Percentiles rank a stretch among this genome's conserved stretches.
Conservation (phyloP, 1,140 invertebrate genomes). For the Lordiphosa clarofinis region DNA sequence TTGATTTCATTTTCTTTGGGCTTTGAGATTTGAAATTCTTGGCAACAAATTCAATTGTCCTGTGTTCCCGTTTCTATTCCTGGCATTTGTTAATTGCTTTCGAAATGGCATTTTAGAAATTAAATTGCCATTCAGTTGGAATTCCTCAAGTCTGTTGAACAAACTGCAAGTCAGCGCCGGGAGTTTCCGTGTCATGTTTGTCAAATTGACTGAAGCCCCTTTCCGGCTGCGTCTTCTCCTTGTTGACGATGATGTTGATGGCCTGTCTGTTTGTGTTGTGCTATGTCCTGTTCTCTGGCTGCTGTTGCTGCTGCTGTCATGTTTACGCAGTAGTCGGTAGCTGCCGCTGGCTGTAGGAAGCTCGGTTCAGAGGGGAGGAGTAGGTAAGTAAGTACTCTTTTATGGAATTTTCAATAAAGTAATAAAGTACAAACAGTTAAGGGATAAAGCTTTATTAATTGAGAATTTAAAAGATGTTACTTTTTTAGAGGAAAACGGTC, state of each 20-base stretch:
- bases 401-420: slow-evolving; percentile 12
- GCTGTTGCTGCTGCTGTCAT: not conserved
- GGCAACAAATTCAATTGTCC: slow-evolving; percentile 48
- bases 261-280: slow-evolving; percentile 7
- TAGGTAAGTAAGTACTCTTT: too few species aligned
- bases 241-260: slow-evolving; percentile 27
- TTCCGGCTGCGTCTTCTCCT: slow-evolving; percentile 21
- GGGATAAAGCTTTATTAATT: too few species aligned
- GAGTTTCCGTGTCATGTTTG: slow-evolving; percentile 68
- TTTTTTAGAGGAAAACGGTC: too few species aligned
- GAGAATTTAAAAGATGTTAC: too few species aligned
- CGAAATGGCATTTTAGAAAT: slow-evolving; percentile 72
- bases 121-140: slow-evolving; percentile 53
- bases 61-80: slow-evolving; percentile 16
- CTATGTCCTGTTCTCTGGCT: slow-evolving; percentile 18
- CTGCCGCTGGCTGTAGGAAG: not conserved
- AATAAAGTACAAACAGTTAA: not conserved
- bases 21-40: slow-evolving; percentile 14
- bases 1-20: not conserved
- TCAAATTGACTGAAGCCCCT: slow-evolving; percentile 66
- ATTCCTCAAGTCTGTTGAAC: slow-evolving; percentile 36
- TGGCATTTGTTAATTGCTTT: slow-evolving; percentile 52
- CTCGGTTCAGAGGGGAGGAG: too few species aligned
- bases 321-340: slow-evolving; percentile 15
- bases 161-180: slow-evolving; percentile 57